Conservation (phyloP, 2,888 invertebrate genomes). For the Drosophila leonis region DNA sequence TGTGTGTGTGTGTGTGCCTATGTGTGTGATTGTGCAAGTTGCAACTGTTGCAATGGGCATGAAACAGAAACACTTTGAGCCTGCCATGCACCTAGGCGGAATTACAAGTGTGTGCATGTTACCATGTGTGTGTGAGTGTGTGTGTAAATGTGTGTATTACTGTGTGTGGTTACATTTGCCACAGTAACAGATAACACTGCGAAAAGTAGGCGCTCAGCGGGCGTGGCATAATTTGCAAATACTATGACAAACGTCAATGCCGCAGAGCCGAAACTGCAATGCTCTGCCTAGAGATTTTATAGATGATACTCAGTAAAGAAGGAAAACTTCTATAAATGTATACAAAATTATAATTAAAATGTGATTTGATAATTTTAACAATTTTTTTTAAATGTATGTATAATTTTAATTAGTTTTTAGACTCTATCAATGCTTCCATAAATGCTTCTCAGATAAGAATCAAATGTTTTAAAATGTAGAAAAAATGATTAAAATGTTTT, state of each 20-base stretch:
- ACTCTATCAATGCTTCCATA: too few relatives aligned
- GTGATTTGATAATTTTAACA: too few relatives aligned
- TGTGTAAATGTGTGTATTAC: slow-evolving; percentile 18
- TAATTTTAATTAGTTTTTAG: too few relatives aligned
- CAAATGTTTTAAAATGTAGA: too few relatives aligned
- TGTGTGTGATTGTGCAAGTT: slow-evolving; percentile 65
- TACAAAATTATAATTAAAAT: too few relatives aligned
- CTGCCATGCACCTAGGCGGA: slow-evolving; percentile 75
- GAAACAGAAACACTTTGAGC: slow-evolving; percentile 78
- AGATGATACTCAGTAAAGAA: neutral
- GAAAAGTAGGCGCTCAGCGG: slow-evolving; percentile 55
- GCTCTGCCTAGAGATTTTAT: neutral
- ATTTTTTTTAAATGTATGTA: too few relatives aligned
- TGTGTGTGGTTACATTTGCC: slow-evolving; percentile 45
- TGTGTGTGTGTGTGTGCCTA: slow-evolving; percentile 31
- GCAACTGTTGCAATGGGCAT: slow-evolving; percentile 81
- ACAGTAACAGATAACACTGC: slow-evolving; percentile 66
- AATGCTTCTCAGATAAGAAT: too few relatives aligned
- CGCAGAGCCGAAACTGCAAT: slow-evolving; percentile 8
- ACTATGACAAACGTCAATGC: slow-evolving; percentile 9
- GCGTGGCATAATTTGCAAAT: slow-evolving; percentile 55
- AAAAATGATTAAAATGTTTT: too few relatives aligned
- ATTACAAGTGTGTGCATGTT: slow-evolving; percentile 76
- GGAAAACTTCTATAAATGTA: too few relatives aligned
- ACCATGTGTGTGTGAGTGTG: slow-evolving; percentile 20